Percentiles rank a stretch among this genome's conserved stretches.
phyloP scores from a whole-genome alignment of 2,797 vertebrate species.

The Artibeus lituratus region DNA sequence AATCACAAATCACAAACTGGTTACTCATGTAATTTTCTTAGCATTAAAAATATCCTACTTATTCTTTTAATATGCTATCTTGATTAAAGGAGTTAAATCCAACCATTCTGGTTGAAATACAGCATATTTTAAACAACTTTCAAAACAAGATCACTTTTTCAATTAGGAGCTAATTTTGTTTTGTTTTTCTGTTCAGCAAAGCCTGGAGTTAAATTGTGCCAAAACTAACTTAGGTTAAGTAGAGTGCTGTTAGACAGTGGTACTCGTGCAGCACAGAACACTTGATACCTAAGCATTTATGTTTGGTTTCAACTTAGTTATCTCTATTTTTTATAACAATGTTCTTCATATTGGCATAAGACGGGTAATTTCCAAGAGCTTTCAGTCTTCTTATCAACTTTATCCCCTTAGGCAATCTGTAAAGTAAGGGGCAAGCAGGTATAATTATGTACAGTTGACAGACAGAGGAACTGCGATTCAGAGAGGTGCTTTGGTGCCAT shows the following conservation, averaged over 20 bases:
- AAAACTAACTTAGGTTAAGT: not conserved
- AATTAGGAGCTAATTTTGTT: constrained; percentile 36
- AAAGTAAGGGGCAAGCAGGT: not conserved
- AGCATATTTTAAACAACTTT: constrained; percentile 69
- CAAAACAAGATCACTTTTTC: constrained; percentile 69
- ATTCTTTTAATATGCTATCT: constrained; percentile 66
- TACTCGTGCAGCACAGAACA: not conserved
- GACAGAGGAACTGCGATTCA: not conserved
- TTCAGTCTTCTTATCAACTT: not conserved
- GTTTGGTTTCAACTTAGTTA: not conserved
- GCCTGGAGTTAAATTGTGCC: constrained; percentile 39
- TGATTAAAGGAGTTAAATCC: constrained; percentile 77
- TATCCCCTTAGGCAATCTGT: not conserved
- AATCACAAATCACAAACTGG: constrained; percentile 85
- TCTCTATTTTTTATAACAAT: not conserved
- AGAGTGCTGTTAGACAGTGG: not conserved
- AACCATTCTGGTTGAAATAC: constrained; percentile 76
- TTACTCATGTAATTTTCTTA: constrained; percentile 80
- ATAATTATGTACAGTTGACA: not conserved
- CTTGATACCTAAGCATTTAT: not conserved
- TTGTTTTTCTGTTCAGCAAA: constrained; percentile 23
- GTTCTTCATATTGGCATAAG: not conserved
- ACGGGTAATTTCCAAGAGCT: not conserved
- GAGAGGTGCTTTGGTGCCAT: not conserved
- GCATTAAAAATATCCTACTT: constrained; percentile 32